These are phyloP conservation scores for Propsilocerus akamusi DNA, from an alignment of 1,140 invertebrate species.

Conservation along the genomic window DNA sequence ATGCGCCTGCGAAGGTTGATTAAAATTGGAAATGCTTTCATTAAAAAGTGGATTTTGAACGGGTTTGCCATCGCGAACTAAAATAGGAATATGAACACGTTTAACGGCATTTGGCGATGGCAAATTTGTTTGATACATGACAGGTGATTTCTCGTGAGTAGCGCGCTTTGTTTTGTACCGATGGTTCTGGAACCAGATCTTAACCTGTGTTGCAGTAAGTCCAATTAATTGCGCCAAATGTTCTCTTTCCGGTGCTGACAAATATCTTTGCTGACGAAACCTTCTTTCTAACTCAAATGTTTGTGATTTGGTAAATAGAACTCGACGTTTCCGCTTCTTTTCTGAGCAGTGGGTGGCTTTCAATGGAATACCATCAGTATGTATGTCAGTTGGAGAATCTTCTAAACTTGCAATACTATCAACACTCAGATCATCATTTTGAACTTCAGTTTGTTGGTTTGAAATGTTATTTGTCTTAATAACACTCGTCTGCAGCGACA, in stretches of 20 bases:
- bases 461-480: too few species aligned
- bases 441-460: too few species aligned
- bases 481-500: too few species aligned
- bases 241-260: slow-evolving; percentile 5
- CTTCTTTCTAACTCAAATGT: slow-evolving; percentile 5
- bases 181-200: background rate
- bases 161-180: background rate
- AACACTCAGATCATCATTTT: background rate
- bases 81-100: background rate
- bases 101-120: background rate
- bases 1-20: background rate
- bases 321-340: background rate
- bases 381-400: background rate
- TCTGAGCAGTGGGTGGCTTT: background rate
- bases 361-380: background rate
- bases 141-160: background rate
- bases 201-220: slow-evolving; percentile 5
- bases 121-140: background rate
- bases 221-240: slow-evolving; percentile 4
- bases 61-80: background rate
- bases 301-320: background rate
- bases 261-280: slow-evolving; percentile 4
- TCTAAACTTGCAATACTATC: background rate
- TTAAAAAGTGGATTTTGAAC: background rate
- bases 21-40: background rate